Evolutionary conservation across 2,113 vertebrate species (phyloP).

Genomic region (Bothrops jararaca): DNA sequence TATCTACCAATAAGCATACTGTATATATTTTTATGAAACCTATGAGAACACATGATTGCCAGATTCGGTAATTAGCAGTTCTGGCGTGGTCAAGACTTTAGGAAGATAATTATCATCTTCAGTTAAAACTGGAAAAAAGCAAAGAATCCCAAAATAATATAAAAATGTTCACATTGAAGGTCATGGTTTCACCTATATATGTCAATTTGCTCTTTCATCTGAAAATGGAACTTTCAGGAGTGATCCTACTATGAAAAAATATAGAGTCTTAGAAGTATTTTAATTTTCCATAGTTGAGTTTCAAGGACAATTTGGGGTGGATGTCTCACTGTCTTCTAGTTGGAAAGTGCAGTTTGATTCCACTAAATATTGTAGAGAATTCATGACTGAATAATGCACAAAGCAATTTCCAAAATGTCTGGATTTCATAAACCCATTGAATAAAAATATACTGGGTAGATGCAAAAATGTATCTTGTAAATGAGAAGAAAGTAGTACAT

Average conservation of each 20-base stretch:
- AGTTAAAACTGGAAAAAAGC: not conserved
- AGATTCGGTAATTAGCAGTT: not conserved
- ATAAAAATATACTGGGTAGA: too few species aligned
- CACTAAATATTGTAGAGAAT: not conserved
- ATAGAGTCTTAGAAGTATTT: not conserved
- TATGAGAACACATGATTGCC: not conserved
- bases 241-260: not conserved
- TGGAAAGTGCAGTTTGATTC: too few species aligned
- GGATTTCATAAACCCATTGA: too few species aligned
- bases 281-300: too few species aligned
- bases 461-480: not conserved
- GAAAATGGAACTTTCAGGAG: not conserved
- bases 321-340: too few species aligned
- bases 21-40: not conserved
- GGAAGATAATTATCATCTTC: not conserved
- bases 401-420: too few species aligned
- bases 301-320: too few species aligned
- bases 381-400: not conserved
- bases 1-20: not conserved
- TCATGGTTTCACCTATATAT: not conserved
- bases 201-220: not conserved
- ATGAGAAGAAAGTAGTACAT: not conserved
- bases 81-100: not conserved
- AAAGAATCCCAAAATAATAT: not conserved
- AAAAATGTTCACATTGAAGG: not conserved